phyloP scores from a whole-genome alignment of 2,113 vertebrate genomes.

The Melospiza georgiana region DNA sequence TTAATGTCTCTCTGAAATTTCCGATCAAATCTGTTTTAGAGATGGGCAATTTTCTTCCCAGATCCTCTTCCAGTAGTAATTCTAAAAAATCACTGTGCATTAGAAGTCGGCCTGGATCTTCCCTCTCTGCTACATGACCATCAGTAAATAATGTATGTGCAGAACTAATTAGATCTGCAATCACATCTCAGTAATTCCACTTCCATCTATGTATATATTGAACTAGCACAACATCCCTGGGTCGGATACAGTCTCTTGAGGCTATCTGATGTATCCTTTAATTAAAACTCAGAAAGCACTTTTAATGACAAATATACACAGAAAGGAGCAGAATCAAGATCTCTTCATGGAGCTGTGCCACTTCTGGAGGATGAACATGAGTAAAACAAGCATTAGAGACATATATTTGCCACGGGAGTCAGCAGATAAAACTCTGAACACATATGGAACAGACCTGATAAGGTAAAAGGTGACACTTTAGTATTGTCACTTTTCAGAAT shows the following conservation, averaged over 20 bases:
- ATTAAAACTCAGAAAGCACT: slow-evolving; percentile 34
- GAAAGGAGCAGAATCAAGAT: not conserved
- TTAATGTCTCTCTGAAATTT: not conserved
- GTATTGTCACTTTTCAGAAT: not conserved
- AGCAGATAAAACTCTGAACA: not conserved
- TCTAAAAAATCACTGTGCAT: not conserved
- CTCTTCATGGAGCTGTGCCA: not conserved
- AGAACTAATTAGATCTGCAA: not conserved
- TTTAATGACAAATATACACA: slow-evolving; percentile 1
- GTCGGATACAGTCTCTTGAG: not conserved
- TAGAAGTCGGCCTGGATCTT: not conserved
- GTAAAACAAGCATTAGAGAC: not conserved
- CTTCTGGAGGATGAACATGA: not conserved
- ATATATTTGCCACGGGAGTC: not conserved
- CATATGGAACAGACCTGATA: not conserved
- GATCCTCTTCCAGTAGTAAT: not conserved
- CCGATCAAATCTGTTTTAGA: not conserved
- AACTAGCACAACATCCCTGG: not conserved
- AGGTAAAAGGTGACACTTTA: slow-evolving; percentile 4
- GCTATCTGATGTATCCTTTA: not conserved
- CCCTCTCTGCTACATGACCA: not conserved
- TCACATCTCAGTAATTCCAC: not conserved
- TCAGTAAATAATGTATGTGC: not conserved
- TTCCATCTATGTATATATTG: not conserved
- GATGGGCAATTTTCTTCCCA: not conserved